A percentile compares a stretch with the other conserved stretches of the same genome.
These are phyloP conservation scores for Muscina levida DNA, from an alignment of 2,888 invertebrate species.

Conservation along the genomic window DNA sequence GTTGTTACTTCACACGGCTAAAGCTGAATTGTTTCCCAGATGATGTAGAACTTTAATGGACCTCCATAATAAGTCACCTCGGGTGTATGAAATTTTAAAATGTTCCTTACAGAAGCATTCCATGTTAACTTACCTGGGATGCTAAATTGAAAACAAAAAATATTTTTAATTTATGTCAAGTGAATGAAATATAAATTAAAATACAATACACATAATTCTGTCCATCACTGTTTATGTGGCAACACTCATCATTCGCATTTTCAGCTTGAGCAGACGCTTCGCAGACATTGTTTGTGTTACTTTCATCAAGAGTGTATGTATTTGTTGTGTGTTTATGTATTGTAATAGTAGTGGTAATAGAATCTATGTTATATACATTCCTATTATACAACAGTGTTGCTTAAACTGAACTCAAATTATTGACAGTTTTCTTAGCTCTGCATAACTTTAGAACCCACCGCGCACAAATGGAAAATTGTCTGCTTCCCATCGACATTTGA, in stretches of 20 bases:
- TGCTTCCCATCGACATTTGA: background rate
- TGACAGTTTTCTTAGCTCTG: background rate
- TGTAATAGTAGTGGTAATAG: background rate
- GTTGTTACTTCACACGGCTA: too few relatives aligned
- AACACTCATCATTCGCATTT: background rate
- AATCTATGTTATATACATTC: too few relatives aligned
- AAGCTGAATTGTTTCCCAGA: too few relatives aligned
- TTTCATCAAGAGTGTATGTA: background rate
- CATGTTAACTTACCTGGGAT: too few relatives aligned
- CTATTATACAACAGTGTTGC: too few relatives aligned
- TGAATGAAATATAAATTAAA: too few relatives aligned
- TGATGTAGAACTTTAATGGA: too few relatives aligned
- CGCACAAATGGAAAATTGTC: background rate
- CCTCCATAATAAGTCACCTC: too few relatives aligned
- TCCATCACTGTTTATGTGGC: background rate
- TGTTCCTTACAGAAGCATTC: too few relatives aligned
- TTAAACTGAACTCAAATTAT: background rate
- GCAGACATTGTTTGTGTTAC: conserved; percentile 24
- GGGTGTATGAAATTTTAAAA: too few relatives aligned
- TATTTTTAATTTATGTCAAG: too few relatives aligned
- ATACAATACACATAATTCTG: background rate
- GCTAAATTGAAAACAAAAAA: too few relatives aligned
- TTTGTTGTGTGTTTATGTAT: background rate
- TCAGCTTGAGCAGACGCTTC: background rate
- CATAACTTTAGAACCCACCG: conserved; percentile 4